These are phyloP conservation scores for Drosophila truncata DNA, from an alignment of 1,140 invertebrate genomes.

Conservation along the genomic window DNA sequence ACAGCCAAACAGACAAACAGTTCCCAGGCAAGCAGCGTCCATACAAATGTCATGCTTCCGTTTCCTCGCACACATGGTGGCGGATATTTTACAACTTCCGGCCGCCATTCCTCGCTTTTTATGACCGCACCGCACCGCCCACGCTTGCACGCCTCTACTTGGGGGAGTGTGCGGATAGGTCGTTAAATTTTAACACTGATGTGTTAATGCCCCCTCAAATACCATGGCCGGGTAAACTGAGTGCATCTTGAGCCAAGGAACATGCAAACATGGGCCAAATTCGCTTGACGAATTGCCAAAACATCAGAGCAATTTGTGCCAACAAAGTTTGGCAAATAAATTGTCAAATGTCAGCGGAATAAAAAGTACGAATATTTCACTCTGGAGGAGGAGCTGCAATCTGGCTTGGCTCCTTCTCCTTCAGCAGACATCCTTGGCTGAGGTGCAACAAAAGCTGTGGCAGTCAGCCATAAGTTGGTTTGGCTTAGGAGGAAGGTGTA, in stretches of 20 bases:
- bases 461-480: constrained; percentile 27
- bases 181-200: constrained; percentile 81
- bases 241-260: constrained; percentile 34
- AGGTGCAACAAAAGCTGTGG: constrained; percentile 43
- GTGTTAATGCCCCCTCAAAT: constrained; percentile 67
- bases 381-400: constrained; percentile 30
- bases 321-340: constrained; percentile 66
- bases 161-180: constrained; percentile 29
- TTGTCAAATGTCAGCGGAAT: constrained; percentile 66
- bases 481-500: not conserved
- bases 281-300: constrained; percentile 77
- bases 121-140: constrained; percentile 25
- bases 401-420: constrained; percentile 7
- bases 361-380: constrained; percentile 51
- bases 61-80: constrained; percentile 64
- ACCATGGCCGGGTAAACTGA: constrained; percentile 10
- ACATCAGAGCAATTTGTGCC: constrained; percentile 76
- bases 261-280: constrained; percentile 40
- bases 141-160: not conserved
- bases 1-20: constrained; percentile 29
- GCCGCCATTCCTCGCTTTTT: constrained; percentile 40
- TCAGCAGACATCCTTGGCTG: constrained; percentile 22
- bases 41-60: constrained; percentile 53
- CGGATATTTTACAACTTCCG: constrained; percentile 79
- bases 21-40: constrained; percentile 12